These are phyloP conservation scores for Euura lappo DNA, from an alignment of 1,140 invertebrate genomes.

Conservation along the genomic window DNA sequence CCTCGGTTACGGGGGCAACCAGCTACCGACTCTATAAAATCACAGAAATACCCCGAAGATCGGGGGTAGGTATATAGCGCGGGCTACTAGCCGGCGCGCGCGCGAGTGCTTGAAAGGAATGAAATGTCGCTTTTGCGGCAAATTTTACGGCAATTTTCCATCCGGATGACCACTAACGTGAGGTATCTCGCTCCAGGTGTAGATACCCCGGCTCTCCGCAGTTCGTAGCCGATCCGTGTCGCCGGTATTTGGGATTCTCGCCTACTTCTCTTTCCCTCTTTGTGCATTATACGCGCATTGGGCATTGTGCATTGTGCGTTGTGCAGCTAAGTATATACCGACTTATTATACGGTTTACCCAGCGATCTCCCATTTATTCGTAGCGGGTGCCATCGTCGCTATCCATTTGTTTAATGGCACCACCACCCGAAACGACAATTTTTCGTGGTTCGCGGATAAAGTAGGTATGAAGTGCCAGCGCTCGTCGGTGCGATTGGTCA, in stretches of 20 bases:
- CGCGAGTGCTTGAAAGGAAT: slow-evolving; percentile 46
- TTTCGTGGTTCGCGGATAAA: slow-evolving; percentile 38
- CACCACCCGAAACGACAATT: slow-evolving; percentile 23
- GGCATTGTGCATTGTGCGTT: background rate
- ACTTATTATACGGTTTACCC: slow-evolving; percentile 1
- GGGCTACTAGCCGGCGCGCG: slow-evolving; percentile 14
- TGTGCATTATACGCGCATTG: background rate
- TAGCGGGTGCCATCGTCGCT: background rate
- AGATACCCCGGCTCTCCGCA: slow-evolving; percentile 15
- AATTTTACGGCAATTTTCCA: slow-evolving; percentile 62
- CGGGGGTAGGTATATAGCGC: slow-evolving; percentile 25
- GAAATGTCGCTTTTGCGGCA: slow-evolving; percentile 57
- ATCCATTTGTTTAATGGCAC: slow-evolving; percentile 27
- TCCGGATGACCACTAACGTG: slow-evolving; percentile 36
- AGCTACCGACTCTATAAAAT: slow-evolving; percentile 48
- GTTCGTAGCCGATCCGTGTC: background rate
- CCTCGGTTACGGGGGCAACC: background rate
- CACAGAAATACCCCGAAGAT: slow-evolving; percentile 43
- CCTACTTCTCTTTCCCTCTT: slow-evolving; percentile 16
- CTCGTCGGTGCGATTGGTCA: slow-evolving; percentile 25
- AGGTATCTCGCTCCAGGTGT: slow-evolving; percentile 29
- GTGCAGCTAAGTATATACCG: background rate
- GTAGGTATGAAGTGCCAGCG: slow-evolving; percentile 31
- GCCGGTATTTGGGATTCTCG: slow-evolving; percentile 19
- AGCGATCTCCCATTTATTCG: slow-evolving; percentile 18